Evolutionary conservation across 2,888 invertebrate species (phyloP), one percentile per base, ranked within the genome.

Genomic region (Schizaphis graminum): DNA sequence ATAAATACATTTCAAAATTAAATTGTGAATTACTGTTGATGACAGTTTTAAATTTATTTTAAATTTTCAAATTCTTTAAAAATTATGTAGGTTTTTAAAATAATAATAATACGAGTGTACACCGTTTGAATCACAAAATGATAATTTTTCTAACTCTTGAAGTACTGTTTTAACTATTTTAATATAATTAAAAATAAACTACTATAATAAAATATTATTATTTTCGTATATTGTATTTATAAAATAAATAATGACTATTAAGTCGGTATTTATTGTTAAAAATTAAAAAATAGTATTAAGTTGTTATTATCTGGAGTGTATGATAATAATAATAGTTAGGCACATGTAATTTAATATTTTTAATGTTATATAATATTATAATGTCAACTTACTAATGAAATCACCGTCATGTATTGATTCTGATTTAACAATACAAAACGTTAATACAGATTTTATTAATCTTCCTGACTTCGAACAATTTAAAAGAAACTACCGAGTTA

Each of bases 401-500:
- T 67, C 49, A 77, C 53, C 49, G 49, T 88, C 53, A 13, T 53
- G 53, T 53, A 92, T 53, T 49, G 57, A 53, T 88, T 77, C 53
- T 28, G 28, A 28, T 91, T 53, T 24, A 35, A 49, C 2, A 92
- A 87, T 87, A 61, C 35, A 87, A 86, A 57, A 91, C 41, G n/a
- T 28, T 47, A 91, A 87, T 28, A 35, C n/a, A 35, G 47, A 92
- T 88, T 92, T 47, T 61, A 87, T 92, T 87, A 49, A 84, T 88
- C 41, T 92, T 92, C 92, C 92, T 88, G 92, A 92, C 88, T 92
- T 87, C 4, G 53, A 92, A 92, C 88, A 88, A 92, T 53, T 67
- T 77, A 92, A 92, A 92, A 92, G 92, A 92, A 92, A 92, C 92
- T 92, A 88, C 92, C 92, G 11, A 67, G 47, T 89, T 67, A 77